Base-by-base conservation (phyloP, 2,888 invertebrate species). In the Pycnomerus fuliginosus region DNA sequence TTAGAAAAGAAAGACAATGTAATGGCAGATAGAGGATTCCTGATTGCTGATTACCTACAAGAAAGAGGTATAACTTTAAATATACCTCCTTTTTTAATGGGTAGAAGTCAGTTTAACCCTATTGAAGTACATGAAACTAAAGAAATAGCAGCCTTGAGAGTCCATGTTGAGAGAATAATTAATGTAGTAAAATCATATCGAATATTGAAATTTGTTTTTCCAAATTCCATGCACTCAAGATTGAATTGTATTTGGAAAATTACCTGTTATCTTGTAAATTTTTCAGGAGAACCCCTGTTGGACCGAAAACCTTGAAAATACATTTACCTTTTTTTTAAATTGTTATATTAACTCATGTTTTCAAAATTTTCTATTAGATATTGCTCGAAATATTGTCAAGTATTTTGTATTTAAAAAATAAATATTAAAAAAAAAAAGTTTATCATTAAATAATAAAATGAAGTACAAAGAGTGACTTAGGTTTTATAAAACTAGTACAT, bases 11-110 rank as follows among this genome's bases (percentile, higher is more conserved):
- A 10, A n/a, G 28, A 28, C 10, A 11, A 11, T n/a, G 11, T 28
- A 28, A n/a, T 28, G 10, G 28, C 28, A n/a, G 28, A 28, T 28
- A 8, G 12, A 12, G 28, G 28, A 12, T 28, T 28, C 7, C 8
- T 7, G 11, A 12, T 28, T 28, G 10, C 8, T 7, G 11, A 12
- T n/a, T 1, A n/a, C 7, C 10, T 12, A 11, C n/a, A n/a, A 7
- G 11, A 11, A 28, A 28, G 28, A 28, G 10, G 11, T n/a, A 28
- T 20, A 20, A n/a, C 28, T n/a, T 11, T 28, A 8, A 28, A 11
- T 8, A 12, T 28, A 7, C 10, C 12, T 7, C 28, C 28, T 12
- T 1, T 12, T 11, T 28, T 28, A 11, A n/a, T 8, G 7, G 11
- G 12, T 28, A 7, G 12, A 7, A 10, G n/a, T n/a, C 28, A 28